phyloP scores from a whole-genome alignment of 2,888 invertebrate species.

The Caenorhabditis parvicauda region DNA sequence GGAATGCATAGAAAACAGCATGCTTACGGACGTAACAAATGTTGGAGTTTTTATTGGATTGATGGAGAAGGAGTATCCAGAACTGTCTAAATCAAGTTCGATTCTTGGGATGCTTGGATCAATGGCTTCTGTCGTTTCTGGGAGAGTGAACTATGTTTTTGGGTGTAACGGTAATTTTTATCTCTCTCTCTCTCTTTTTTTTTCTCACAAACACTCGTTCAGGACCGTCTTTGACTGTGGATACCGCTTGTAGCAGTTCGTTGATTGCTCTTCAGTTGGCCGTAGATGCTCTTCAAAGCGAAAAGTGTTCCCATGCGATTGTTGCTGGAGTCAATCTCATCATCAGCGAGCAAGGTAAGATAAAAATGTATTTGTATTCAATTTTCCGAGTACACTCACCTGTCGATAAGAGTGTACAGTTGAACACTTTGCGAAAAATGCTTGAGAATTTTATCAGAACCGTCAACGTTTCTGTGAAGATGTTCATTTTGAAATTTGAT shows the following conservation, averaged over 20 bases:
- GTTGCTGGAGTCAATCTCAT: slow-evolving; percentile 78
- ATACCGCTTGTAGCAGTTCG: slow-evolving; percentile 94
- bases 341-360: slow-evolving; percentile 39
- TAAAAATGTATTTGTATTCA: background rate
- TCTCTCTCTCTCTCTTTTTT: background rate
- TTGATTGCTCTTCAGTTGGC: slow-evolving; percentile 81
- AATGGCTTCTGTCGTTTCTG: slow-evolving; percentile 46
- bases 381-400: too few relatives aligned
- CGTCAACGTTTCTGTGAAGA: too few relatives aligned
- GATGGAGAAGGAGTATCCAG: slow-evolving; percentile 58
- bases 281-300: slow-evolving; percentile 73
- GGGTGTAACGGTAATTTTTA: slow-evolving; percentile 32
- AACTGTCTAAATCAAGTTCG: slow-evolving; percentile 36
- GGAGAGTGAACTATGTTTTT: slow-evolving; percentile 49
- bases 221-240: slow-evolving; percentile 83
- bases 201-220: background rate
- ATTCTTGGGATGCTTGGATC: slow-evolving; percentile 47
- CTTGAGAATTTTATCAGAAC: too few relatives aligned
- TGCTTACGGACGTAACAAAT: slow-evolving; percentile 20
- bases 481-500: too few relatives aligned
- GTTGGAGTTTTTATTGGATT: slow-evolving; percentile 54
- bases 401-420: too few relatives aligned
- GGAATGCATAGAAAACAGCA: slow-evolving; percentile 56
- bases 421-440: too few relatives aligned
- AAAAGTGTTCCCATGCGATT: slow-evolving; percentile 86